Evolutionary conservation across 2,888 invertebrate genomes (phyloP).

Genomic region (Vesta saturnalis): DNA sequence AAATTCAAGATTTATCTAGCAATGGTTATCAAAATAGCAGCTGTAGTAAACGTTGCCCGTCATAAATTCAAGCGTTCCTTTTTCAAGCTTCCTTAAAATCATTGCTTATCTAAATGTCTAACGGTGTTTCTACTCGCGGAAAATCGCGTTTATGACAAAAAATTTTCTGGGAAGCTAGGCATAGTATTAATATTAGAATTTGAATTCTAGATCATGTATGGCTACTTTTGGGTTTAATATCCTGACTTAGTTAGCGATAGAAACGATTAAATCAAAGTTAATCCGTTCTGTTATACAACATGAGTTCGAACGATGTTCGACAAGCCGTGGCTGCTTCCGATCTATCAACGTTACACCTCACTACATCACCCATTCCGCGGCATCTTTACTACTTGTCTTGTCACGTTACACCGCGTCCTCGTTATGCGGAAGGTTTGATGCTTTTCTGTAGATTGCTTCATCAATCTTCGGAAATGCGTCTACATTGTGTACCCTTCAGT

Average conservation of each 20-base stretch:
- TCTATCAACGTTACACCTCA: conserved; percentile 55
- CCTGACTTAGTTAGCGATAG: not conserved
- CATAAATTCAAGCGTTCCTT: conserved; percentile 32
- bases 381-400: conserved; percentile 55
- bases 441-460: conserved; percentile 53
- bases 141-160: conserved; percentile 46
- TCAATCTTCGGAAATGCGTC: conserved; percentile 49
- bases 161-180: conserved; percentile 16
- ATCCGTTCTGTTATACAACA: conserved; percentile 51
- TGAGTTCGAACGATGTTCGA: conserved; percentile 50
- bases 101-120: conserved; percentile 39
- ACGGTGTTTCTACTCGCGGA: conserved; percentile 35
- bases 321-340: conserved; percentile 50
- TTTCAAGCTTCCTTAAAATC: conserved; percentile 32
- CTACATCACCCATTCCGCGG: conserved; percentile 50
- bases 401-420: conserved; percentile 50
- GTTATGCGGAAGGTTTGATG: conserved; percentile 53
- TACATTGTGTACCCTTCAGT: conserved; percentile 44
- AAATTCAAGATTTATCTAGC: conserved; percentile 32
- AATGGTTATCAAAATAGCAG: conserved; percentile 36
- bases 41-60: conserved; percentile 23
- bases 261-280: conserved; percentile 51
- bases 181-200: not conserved
- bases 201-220: not conserved
- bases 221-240: not conserved